Base-by-base conservation (phyloP, 2,113 vertebrate genomes). In the Chaenogobius annularis region DNA sequence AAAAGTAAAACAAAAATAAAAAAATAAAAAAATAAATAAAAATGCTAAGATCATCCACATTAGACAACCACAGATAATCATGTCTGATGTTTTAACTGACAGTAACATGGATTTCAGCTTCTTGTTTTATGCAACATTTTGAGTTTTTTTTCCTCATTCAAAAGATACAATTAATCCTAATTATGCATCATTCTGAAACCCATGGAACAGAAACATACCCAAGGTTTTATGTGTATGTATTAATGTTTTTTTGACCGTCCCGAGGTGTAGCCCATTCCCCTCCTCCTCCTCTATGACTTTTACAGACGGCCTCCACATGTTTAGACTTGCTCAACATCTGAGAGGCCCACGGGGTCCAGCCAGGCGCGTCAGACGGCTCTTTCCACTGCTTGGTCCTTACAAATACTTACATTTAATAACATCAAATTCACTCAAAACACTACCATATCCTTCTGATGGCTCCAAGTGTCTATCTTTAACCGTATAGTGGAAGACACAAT, bases 281-380 rank as follows among this genome's bases (percentile, higher is more conserved):
- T 52, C 50, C 19, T 54, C 50, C 50, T n/a, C 63, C 69, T 77
- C 68, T n/a, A 73, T 68, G 70, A 68, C 66, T 77, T 23, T 69
- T 20, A 56, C 76, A 85, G 84, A 82, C 70, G 26, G 73, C 81
- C 84, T 83, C 83, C 81, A 85, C 87, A 88, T 89, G 87, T 90
- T 87, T 80, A 87, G 83, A 81, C 87, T 78, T 1, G 84, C 81
- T 74, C 63, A 70, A 1, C 73, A 79, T 73, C 68, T 79, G 59
- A 83, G 89, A 83, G 90, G 85, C 85, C 87, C 90, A 86, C 63
- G 83, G 84, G 88, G 82, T 78, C 72, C 15, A n/a, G 62, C 70
- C 9, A 68, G 65, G 72, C 82, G 66, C 82, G 71, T 75, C 73
- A 68, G 61, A 74, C 75, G 59, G 58, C 65, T 77, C 72, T 86